phyloP scores from a whole-genome alignment of 1,140 invertebrate genomes.

The Ridgeia piscesae region DNA sequence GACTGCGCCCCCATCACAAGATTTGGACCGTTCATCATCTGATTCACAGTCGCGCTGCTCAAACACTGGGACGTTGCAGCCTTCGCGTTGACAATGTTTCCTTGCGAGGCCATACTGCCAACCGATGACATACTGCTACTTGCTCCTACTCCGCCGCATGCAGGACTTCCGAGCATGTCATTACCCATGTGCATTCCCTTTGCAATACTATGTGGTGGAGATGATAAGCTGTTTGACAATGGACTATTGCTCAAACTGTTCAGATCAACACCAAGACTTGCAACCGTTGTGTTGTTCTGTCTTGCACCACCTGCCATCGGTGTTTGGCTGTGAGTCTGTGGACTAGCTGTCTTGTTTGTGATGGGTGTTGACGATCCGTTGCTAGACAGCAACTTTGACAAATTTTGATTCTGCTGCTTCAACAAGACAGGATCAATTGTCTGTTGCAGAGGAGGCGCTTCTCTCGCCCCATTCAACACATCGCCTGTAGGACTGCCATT shows the following conservation, averaged over 20 bases:
- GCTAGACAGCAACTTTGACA: constrained; percentile 37
- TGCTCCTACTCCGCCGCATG: constrained; percentile 22
- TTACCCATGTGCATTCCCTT: constrained; percentile 4
- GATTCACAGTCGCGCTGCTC: constrained; percentile 28
- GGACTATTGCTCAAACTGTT: constrained; percentile 11
- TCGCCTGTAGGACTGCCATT: constrained; percentile 28
- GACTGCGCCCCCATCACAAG: constrained; percentile 43
- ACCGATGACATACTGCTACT: constrained; percentile 25
- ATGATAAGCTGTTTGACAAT: constrained; percentile 8
- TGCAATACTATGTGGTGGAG: background rate
- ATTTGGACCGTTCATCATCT: constrained; percentile 54
- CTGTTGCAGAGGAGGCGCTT: constrained; percentile 27
- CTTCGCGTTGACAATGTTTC: background rate
- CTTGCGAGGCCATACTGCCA: constrained; percentile 6
- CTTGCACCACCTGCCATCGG: constrained; percentile 24
- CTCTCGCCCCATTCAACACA: constrained; percentile 45
- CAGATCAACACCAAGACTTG: constrained; percentile 15
- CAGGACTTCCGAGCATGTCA: background rate
- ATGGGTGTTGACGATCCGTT: constrained; percentile 31
- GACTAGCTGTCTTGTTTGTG: constrained; percentile 19
- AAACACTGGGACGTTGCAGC: background rate
- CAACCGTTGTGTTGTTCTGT: background rate
- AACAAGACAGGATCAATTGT: constrained; percentile 20
- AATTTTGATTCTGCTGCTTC: constrained; percentile 33
- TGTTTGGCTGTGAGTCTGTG: background rate